These are phyloP conservation scores for Leuciscus idus DNA, from an alignment of 2,113 vertebrate species.

Conservation along the genomic window DNA sequence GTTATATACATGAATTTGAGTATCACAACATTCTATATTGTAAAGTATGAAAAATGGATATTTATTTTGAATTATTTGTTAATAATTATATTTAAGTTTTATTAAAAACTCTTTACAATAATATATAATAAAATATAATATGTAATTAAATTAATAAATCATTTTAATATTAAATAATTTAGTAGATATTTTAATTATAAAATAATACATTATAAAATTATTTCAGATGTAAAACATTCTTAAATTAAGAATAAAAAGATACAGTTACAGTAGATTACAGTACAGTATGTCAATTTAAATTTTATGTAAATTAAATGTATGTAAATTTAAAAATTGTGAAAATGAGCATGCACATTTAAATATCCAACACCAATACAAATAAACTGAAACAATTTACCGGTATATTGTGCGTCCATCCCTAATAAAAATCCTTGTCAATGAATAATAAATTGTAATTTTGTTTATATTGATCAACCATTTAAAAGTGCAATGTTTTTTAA, in stretches of 20 bases:
- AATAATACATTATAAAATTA: background rate
- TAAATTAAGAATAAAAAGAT: background rate
- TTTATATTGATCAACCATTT: background rate
- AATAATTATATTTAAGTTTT: background rate
- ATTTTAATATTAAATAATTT: background rate
- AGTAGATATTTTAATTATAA: background rate
- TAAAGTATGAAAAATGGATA: background rate
- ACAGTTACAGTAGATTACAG: background rate
- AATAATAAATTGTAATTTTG: no score
- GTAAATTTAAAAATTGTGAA: background rate
- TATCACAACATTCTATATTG: background rate
- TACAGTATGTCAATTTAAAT: no score
- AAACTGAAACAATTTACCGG: background rate
- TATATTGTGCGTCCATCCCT: no score
- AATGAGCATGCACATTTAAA: background rate
- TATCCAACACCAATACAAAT: background rate
- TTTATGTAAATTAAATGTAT: background rate
- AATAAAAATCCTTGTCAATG: background rate
- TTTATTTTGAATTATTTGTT: background rate
- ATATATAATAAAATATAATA: no score
- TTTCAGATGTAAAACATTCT: background rate
- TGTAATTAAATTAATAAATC: no score
- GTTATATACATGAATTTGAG: background rate
- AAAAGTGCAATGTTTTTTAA: background rate
- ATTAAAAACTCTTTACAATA: background rate